Conservation (phyloP, 2,888 invertebrate genomes). For the Polydrusus tereticollis region DNA sequence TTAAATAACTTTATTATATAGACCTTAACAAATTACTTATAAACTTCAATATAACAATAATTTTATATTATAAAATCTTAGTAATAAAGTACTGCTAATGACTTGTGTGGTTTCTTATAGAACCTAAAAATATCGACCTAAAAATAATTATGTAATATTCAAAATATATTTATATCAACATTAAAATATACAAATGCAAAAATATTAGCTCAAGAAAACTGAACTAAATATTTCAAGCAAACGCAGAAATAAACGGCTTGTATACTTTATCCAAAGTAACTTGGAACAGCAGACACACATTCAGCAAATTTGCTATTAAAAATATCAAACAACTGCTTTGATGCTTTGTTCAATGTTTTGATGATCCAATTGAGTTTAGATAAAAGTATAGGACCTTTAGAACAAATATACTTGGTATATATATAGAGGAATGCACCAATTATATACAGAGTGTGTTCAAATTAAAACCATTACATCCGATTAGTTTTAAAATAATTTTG, state of each 20-base stretch:
- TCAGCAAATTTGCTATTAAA: too few species aligned
- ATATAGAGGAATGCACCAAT: background rate
- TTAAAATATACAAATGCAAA: background rate
- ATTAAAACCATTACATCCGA: background rate
- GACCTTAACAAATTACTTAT: background rate
- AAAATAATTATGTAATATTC: background rate
- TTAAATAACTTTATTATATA: slow-evolving; percentile 10
- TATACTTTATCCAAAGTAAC: too few species aligned
- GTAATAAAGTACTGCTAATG: slow-evolving; percentile 16
- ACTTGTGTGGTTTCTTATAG: background rate
- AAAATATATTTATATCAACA: background rate
- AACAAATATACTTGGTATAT: slow-evolving; percentile 7
- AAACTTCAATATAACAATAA: slow-evolving; percentile 6
- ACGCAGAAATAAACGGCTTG: background rate
- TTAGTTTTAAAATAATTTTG: background rate
- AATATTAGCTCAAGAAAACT: slow-evolving; percentile 18
- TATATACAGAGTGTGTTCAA: too few species aligned
- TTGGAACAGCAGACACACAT: too few species aligned
- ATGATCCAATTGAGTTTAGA: too few species aligned
- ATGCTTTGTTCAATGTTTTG: too few species aligned
- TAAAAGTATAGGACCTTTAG: background rate
- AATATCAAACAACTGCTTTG: too few species aligned
- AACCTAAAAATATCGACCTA: background rate
- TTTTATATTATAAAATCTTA: slow-evolving; percentile 60
- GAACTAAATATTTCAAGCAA: slow-evolving; percentile 3